phyloP scores from a whole-genome alignment of 1,140 invertebrate genomes.

The Caenorhabditis brenneri region DNA sequence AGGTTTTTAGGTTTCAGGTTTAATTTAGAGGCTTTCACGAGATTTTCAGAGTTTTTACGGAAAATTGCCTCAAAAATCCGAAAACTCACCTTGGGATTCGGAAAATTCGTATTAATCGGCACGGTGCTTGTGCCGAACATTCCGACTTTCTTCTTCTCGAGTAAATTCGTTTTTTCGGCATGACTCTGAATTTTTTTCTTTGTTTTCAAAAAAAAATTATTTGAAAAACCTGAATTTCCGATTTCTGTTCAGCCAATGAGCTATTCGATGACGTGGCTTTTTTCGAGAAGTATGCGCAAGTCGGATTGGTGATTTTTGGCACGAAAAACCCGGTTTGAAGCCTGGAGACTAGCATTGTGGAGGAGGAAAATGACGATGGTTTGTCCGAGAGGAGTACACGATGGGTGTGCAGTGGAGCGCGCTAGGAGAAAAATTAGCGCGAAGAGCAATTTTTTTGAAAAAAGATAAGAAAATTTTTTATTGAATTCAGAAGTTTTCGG shows the following conservation, averaged over 20 bases:
- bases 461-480: too few species aligned
- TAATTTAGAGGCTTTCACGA: too few species aligned
- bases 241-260: not conserved
- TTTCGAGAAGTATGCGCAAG: not conserved
- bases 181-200: not conserved
- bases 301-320: not conserved
- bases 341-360: not conserved
- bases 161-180: conserved; percentile 36
- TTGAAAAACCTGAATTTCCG: not conserved
- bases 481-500: too few species aligned
- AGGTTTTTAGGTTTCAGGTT: too few species aligned
- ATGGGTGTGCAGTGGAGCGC: not conserved
- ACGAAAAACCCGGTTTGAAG: not conserved
- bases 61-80: too few species aligned
- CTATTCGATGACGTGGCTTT: not conserved
- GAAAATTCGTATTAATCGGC: conserved; percentile 53
- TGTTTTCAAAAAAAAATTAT: too few species aligned
- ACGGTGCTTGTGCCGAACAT: conserved; percentile 43
- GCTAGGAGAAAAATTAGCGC: too few species aligned
- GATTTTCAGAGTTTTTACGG: too few species aligned
- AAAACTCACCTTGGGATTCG: conserved; percentile 53
- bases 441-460: too few species aligned
- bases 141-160: conserved; percentile 45
- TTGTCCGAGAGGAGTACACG: conserved; percentile 16
- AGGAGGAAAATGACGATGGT: not conserved